These are phyloP conservation scores for Redunca redunca DNA, from an alignment of 2,113 vertebrate species.

Conservation along the genomic window DNA sequence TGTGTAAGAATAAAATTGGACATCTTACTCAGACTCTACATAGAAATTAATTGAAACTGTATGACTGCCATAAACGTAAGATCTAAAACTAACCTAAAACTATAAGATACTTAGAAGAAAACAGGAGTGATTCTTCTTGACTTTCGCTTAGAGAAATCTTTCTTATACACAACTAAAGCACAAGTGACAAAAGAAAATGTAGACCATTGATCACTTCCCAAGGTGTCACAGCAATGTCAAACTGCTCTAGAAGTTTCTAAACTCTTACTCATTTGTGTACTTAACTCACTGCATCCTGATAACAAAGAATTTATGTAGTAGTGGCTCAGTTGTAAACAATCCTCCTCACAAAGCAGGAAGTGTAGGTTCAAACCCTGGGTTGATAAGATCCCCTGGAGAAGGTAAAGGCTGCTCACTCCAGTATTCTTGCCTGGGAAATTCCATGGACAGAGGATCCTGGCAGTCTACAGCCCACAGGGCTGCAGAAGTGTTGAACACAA, in stretches of 20 bases:
- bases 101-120: not conserved
- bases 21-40: not conserved
- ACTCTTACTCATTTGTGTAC: not conserved
- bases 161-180: not conserved
- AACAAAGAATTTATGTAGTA: not conserved
- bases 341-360: not conserved
- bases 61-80: not conserved
- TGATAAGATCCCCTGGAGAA: not conserved
- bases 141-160: not conserved
- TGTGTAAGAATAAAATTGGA: not conserved
- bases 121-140: not conserved
- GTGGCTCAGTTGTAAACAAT: not conserved
- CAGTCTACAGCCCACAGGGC: not conserved
- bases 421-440: not conserved
- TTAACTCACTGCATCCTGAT: not conserved
- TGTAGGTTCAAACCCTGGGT: not conserved
- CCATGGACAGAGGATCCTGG: not conserved
- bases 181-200: not conserved
- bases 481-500: fast-evolving
- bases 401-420: not conserved
- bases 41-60: not conserved
- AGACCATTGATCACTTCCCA: not conserved
- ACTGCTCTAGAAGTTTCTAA: not conserved
- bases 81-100: not conserved
- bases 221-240: not conserved